Evolutionary conservation across 2,797 vertebrate species (phyloP), one percentile per base, ranked within the genome.

Genomic region (Caiman crocodilus): DNA sequence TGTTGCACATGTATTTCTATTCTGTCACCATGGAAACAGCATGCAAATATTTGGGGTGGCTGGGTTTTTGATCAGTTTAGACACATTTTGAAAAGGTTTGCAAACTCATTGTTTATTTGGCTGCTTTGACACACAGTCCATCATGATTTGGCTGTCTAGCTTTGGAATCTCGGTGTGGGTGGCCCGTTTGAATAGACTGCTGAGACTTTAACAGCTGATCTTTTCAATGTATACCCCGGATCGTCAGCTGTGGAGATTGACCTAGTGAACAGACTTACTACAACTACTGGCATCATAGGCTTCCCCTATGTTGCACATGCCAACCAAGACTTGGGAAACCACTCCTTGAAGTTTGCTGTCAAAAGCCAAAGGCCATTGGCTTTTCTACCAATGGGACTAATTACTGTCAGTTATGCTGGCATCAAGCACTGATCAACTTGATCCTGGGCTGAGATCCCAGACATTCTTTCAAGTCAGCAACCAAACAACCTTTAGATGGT

Each of bases 41-140:
- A 0, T 30, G 30, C 91, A 96, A 97, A 93, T 94, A 96, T 95
- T 96, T 91, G 89, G 76, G 84, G 74, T 76, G 89, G 82, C 32
- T 69, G 79, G 50, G 79, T 65, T 93, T 95, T 90, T 88, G 88
- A 90, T 91, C 58, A 35, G 50, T 71, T 74, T 85, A 87, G 86
- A 15, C 55, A 83, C 82, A 81, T 32, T 76, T 84, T 15, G 58
- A 90, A 86, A 71, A 92, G 61, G 35, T 80, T 92, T 91, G 90
- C 82, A 94, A 76, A 84, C 61, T 76, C 1, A 0, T 30, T 94
- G 90, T 93, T 97, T 94, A 85, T 61, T 58, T 85, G 77, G 58
- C 0, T 75, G 78, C 16, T 75, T 85, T 82, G 4, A 16, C 28
- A 18, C 15, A 7, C 64, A 78, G 76, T 65, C 73, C 58, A 20